These are phyloP conservation scores for Phocides pigmalion DNA, from an alignment of 1,140 invertebrate species.

Conservation along the genomic window DNA sequence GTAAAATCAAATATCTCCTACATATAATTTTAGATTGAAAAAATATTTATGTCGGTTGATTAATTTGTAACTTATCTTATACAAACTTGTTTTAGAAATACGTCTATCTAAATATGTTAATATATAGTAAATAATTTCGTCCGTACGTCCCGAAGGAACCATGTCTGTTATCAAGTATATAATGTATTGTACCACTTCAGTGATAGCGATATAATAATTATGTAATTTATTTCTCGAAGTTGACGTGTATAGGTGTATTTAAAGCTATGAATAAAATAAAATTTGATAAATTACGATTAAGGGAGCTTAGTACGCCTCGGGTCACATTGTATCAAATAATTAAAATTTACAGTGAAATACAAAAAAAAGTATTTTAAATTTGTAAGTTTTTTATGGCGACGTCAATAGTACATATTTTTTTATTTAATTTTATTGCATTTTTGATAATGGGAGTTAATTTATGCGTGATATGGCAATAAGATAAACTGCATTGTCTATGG, in stretches of 20 bases:
- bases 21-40: too few relatives aligned
- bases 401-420: background rate
- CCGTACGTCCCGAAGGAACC: constrained; percentile 55
- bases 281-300: constrained; percentile 68
- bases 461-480: background rate
- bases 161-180: constrained; percentile 71
- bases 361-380: too few relatives aligned
- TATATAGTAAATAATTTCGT: constrained; percentile 35
- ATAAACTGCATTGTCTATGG: background rate
- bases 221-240: constrained; percentile 65
- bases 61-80: constrained; percentile 8
- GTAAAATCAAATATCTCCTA: constrained; percentile 5
- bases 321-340: constrained; percentile 30
- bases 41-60: background rate
- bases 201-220: constrained; percentile 61
- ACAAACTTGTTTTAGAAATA: constrained; percentile 5
- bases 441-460: background rate
- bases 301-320: constrained; percentile 43
- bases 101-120: background rate
- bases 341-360: too few relatives aligned
- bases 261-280: constrained; percentile 64
- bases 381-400: too few relatives aligned
- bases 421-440: too few relatives aligned
- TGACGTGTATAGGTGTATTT: constrained; percentile 79
- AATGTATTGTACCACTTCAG: constrained; percentile 66